Conservation (phyloP, 2,113 vertebrate genomes). For the Macheiramphus alcinus region DNA sequence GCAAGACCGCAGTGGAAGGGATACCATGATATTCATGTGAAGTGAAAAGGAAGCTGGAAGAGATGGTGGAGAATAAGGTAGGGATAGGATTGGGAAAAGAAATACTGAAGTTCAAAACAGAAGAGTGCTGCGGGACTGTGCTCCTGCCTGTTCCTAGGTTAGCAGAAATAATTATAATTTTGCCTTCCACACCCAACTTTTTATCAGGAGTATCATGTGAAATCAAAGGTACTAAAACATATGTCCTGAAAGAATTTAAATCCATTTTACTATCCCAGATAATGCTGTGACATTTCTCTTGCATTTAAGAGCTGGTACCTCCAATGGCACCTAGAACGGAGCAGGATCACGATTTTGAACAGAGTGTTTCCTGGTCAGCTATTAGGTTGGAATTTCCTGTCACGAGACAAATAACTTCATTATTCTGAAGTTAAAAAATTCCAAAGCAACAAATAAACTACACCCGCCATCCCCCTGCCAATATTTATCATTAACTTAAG, state of each 20-base stretch:
- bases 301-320: neutral
- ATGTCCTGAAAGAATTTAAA: neutral
- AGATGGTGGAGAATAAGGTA: neutral
- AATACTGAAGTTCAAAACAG: neutral
- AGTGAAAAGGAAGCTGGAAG: neutral
- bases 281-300: neutral
- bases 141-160: neutral
- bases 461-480: rapidly evolving
- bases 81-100: neutral
- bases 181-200: neutral
- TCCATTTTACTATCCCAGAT: neutral
- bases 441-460: neutral
- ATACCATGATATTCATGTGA: neutral
- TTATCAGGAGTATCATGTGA: neutral
- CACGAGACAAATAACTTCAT: neutral
- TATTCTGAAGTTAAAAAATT: neutral
- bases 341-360: neutral
- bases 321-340: neutral
- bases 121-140: neutral
- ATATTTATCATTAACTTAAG: neutral
- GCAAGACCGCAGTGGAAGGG: neutral
- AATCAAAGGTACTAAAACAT: neutral
- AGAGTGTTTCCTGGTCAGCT: neutral
- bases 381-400: neutral
- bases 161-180: neutral